Evolutionary conservation across 2,888 invertebrate genomes (phyloP).

Genomic region (Cyclophora punctaria): DNA sequence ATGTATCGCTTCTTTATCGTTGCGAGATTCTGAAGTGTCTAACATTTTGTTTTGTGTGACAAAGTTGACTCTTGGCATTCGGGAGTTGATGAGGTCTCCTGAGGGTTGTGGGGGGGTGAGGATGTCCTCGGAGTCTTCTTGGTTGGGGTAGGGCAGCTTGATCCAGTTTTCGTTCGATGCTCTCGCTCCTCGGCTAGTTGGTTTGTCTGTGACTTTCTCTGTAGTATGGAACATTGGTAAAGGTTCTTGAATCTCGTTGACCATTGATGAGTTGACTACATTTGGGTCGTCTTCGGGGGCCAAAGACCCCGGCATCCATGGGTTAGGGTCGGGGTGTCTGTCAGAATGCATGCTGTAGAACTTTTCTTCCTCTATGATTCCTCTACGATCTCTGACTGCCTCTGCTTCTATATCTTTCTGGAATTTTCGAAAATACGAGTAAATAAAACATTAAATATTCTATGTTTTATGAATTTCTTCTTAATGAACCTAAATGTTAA

Average conservation of each 20-base stretch:
- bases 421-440: constrained; percentile 1
- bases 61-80: constrained; percentile 80
- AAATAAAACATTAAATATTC: no score
- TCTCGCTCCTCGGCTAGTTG: constrained; percentile 75
- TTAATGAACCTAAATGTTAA: no score
- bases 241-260: constrained; percentile 46
- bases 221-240: constrained; percentile 54
- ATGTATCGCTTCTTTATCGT: constrained; percentile 66
- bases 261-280: constrained; percentile 59
- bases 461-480: no score
- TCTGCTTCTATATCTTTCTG: constrained; percentile 44
- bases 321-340: constrained; percentile 36
- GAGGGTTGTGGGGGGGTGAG: constrained; percentile 70
- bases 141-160: constrained; percentile 71
- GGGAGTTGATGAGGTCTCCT: constrained; percentile 71
- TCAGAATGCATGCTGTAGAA: constrained; percentile 54
- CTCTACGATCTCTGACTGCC: constrained; percentile 50
- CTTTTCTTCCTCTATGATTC: constrained; percentile 68
- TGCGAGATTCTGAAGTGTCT: constrained; percentile 66
- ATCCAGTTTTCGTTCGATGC: constrained; percentile 78
- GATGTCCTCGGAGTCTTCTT: constrained; percentile 49
- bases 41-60: constrained; percentile 77
- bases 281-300: constrained; percentile 51
- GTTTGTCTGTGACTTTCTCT: constrained; percentile 64
- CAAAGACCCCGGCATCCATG: constrained; percentile 63